phyloP scores from a whole-genome alignment of 2,797 vertebrate genomes.

The Acipenser oxyrinchus region DNA sequence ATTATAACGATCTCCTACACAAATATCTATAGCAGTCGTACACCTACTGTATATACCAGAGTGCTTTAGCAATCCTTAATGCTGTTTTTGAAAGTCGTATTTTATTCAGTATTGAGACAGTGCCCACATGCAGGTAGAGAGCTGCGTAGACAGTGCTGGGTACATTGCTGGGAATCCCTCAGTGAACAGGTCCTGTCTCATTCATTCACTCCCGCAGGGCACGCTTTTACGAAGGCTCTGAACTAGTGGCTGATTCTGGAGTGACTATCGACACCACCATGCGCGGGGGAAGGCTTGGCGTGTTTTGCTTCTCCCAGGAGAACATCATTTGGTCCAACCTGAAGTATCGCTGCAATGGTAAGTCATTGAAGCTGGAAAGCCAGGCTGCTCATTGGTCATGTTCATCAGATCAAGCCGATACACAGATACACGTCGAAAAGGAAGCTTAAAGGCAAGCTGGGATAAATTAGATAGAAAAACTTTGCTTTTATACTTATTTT shows the following conservation, averaged over 20 bases:
- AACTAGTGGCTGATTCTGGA: slow-evolving; percentile 91
- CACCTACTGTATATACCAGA: too few species aligned
- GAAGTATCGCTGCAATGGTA: slow-evolving; percentile 96
- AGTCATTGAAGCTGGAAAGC: slow-evolving; percentile 21
- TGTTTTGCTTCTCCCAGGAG: slow-evolving; percentile 99
- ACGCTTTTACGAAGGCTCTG: slow-evolving; percentile 87
- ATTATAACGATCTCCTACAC: background rate
- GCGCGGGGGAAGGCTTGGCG: slow-evolving; percentile 91
- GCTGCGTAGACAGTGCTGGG: background rate
- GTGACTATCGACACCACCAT: slow-evolving; percentile 97
- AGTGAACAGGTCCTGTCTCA: background rate
- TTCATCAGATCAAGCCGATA: too few species aligned
- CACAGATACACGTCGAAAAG: too few species aligned
- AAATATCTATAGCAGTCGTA: too few species aligned
- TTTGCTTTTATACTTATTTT: too few species aligned
- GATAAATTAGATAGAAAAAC: too few species aligned
- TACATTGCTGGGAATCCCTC: background rate
- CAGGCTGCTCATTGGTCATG: too few species aligned
- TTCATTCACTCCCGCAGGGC: slow-evolving; percentile 57
- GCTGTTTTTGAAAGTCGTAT: too few species aligned
- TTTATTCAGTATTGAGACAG: too few species aligned
- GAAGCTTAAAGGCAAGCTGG: background rate
- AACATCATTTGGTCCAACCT: slow-evolving; percentile 99
- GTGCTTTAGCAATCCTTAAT: too few species aligned
- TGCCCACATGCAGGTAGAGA: too few species aligned